Evolutionary conservation across 2,113 vertebrate genomes (phyloP), one percentile per base, ranked within the genome.

Genomic region (Ctenodactylus gundi): DNA sequence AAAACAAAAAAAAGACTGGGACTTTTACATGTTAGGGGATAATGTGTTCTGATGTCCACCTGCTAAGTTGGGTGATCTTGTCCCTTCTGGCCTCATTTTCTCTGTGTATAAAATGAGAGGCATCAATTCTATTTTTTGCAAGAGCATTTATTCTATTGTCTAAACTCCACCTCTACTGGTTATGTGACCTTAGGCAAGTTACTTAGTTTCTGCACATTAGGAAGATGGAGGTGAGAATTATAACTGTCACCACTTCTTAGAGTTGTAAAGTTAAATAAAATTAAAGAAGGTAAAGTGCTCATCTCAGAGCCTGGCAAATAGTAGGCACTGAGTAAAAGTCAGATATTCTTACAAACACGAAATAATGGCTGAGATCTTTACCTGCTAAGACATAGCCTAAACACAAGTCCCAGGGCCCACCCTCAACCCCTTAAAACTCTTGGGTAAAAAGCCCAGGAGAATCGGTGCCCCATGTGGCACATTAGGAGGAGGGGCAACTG

Each of bases 391-490:
- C 13, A 17, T 92, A 25, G 29, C 3, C 6, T 14, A 44, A 27
- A 58, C 25, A 29, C 31, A 31, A 18, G 31, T 0, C 46, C 84
- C 39, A 31, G 21, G 34, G 34, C 39, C 49, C 34, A 49, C 36
- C 14, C n/a, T 21, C 1, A 7, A 20, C 5, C 17, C n/a, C 55
- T 62, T 57, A 36, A 41, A 60, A 81, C 68, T n/a, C 57, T 39
- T 31, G 44, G 23, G 17, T 39, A 64, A 68, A 58, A 68, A 75
- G n/a, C 8, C 41, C 60, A n/a, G 18, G n/a, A 27, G 8, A n/a
- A 4, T 1, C 13, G 4, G 17, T 0, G 0, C 27, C 8, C 12
- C 27, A 8, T 49, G 29, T 13, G 17, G 57, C 3, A 25, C 78
- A 18, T 39, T 15, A 58, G 49, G 51, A 53, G 72, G 67, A 68